These are phyloP conservation scores for Cynodonichthys magdalenae DNA, from an alignment of 2,797 vertebrate genomes.

Conservation along the genomic window DNA sequence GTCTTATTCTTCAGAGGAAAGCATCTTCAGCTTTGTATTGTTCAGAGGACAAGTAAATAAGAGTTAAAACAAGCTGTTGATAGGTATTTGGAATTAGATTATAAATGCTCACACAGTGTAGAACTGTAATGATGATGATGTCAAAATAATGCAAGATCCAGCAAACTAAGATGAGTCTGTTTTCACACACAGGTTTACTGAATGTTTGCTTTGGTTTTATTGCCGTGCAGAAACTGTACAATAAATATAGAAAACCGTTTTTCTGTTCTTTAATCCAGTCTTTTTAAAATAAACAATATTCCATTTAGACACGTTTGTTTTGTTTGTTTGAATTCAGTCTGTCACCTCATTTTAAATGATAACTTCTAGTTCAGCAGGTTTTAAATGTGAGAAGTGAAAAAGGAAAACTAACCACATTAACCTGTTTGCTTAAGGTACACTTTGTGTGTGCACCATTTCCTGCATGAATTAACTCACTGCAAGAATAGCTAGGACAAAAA, in stretches of 20 bases:
- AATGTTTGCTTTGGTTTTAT: too few species aligned
- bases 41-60: not conserved
- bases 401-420: conserved; percentile 53
- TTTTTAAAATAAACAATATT: not conserved
- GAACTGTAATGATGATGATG: not conserved
- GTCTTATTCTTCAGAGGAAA: conserved; percentile 3
- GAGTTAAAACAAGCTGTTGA: not conserved
- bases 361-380: too few species aligned
- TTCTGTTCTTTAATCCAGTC: not conserved
- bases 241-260: not conserved
- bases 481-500: conserved; percentile 44
- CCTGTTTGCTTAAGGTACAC: conserved; percentile 46
- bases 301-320: not conserved
- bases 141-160: not conserved
- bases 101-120: too few species aligned
- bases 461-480: conserved; percentile 57
- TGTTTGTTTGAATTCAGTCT: too few species aligned
- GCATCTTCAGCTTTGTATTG: too few species aligned
- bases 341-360: too few species aligned
- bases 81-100: too few species aligned
- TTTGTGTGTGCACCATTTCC: conserved; percentile 38
- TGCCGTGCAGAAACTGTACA: too few species aligned
- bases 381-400: not conserved
- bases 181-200: too few species aligned
- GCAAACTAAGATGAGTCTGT: too few species aligned